Conservation (phyloP, 1,140 invertebrate genomes). For the Aleiodes sp. region DNA sequence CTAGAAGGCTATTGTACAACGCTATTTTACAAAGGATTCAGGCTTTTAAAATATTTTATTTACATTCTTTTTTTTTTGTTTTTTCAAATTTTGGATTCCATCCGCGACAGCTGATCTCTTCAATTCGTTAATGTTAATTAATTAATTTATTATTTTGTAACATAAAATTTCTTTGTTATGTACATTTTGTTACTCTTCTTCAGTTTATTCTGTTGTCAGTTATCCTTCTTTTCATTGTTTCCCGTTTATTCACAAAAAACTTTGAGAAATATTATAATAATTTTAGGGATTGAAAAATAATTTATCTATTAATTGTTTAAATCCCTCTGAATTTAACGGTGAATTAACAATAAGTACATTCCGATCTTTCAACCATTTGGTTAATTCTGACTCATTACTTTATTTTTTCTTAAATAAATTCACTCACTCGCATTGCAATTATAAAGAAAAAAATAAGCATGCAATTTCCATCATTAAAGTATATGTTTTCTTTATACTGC, state of each 20-base stretch:
- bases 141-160: slow-evolving; percentile 11
- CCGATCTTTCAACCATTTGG: neutral
- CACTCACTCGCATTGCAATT: too few species aligned
- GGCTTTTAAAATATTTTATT: neutral
- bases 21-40: neutral
- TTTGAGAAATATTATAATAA: too few species aligned
- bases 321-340: neutral
- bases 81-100: neutral
- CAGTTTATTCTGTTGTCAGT: neutral
- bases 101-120: neutral
- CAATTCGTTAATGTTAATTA: neutral
- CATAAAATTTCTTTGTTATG: slow-evolving; percentile 14
- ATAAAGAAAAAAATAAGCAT: neutral
- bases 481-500: slow-evolving; percentile 54
- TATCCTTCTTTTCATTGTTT: neutral
- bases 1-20: slow-evolving; percentile 9
- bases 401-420: slow-evolving; percentile 37
- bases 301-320: neutral
- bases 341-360: neutral
- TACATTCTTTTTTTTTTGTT: too few species aligned
- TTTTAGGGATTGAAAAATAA: neutral
- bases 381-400: neutral
- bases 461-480: neutral
- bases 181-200: neutral
- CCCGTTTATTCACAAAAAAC: neutral